A percentile compares a stretch with the other conserved stretches of the same genome.
These are phyloP conservation scores for Drosophila burlai DNA, from an alignment of 1,140 invertebrate genomes.

Conservation along the genomic window DNA sequence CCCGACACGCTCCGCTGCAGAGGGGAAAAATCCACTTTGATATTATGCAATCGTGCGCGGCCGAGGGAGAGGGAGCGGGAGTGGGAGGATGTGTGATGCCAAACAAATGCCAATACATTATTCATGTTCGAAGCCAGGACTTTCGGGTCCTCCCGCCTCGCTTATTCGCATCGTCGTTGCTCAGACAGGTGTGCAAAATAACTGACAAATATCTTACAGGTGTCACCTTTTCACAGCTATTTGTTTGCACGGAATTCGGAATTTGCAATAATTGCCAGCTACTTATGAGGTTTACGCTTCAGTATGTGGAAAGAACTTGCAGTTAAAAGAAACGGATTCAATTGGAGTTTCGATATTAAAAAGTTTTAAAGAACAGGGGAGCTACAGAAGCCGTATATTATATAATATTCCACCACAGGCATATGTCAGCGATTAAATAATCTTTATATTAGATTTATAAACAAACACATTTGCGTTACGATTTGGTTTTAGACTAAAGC, in stretches of 20 bases:
- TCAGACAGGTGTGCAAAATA: constrained; percentile 80
- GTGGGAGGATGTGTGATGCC: constrained; percentile 17
- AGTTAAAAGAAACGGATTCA: neutral
- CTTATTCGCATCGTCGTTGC: constrained; percentile 12
- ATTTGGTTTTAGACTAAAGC: neutral
- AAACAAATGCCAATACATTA: constrained; percentile 60
- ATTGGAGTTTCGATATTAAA: neutral
- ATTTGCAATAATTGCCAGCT: constrained; percentile 23
- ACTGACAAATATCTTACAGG: constrained; percentile 72
- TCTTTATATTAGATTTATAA: neutral
- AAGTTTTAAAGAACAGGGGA: neutral
- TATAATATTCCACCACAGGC: neutral
- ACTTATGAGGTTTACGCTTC: neutral
- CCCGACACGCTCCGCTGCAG: constrained; percentile 44
- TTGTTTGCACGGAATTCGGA: constrained; percentile 19
- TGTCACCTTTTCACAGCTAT: constrained; percentile 52
- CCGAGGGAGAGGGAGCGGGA: neutral
- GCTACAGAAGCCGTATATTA: neutral
- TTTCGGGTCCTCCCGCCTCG: constrained; percentile 10
- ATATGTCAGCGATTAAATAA: neutral
- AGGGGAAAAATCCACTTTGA: constrained; percentile 65
- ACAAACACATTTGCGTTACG: neutral
- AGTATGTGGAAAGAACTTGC: neutral
- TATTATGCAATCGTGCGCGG: constrained; percentile 72
- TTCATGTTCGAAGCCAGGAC: constrained; percentile 54